Evolutionary conservation across 2,888 invertebrate genomes (phyloP).

Genomic region (Griposia aprilina): DNA sequence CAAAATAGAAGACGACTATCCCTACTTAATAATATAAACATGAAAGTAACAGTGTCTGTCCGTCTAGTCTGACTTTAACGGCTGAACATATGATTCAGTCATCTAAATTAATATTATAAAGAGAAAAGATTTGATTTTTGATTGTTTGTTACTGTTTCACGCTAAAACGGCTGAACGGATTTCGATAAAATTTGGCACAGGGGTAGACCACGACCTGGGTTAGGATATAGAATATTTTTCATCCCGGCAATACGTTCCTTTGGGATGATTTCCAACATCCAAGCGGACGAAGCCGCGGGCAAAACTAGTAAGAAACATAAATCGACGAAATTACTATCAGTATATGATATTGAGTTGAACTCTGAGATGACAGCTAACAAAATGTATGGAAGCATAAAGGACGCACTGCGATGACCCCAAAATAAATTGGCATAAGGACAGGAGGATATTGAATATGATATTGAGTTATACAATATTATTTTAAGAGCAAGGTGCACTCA

Average conservation of each 20-base stretch:
- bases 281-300: neutral
- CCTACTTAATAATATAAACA: too few species aligned
- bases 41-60: too few species aligned
- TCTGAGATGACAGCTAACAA: neutral
- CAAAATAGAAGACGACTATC: neutral
- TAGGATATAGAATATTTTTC: neutral
- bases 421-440: conserved; percentile 2
- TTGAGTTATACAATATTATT: neutral
- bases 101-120: too few species aligned
- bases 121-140: too few species aligned
- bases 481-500: conserved; percentile 1
- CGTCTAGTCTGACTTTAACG: too few species aligned
- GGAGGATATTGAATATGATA: conserved; percentile 14
- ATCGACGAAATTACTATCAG: neutral
- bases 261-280: neutral
- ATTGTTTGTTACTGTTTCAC: too few species aligned
- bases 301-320: neutral
- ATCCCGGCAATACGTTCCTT: neutral
- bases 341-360: conserved; percentile 7
- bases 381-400: neutral
- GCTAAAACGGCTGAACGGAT: too few species aligned
- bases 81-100: neutral
- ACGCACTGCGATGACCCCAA: neutral
- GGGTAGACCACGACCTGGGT: neutral
- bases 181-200: neutral